A percentile compares a stretch with the other conserved stretches of the same genome.
Conservation (phyloP, 2,797 vertebrate genomes). For the Micromesistius poutassou region DNA sequence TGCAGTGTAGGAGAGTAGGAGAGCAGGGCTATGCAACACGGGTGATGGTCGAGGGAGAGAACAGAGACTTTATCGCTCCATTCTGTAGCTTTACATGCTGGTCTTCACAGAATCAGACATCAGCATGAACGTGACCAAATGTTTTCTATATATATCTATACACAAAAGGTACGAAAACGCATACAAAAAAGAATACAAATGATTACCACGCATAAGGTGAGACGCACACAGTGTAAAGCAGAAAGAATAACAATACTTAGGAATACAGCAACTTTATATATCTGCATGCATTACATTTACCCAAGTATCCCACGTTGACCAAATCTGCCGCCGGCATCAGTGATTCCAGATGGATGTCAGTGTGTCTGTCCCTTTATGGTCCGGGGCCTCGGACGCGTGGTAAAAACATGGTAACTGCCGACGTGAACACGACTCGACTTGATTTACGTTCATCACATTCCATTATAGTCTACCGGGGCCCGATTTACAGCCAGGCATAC, state of each 20-base stretch:
- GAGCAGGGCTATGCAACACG: constrained; percentile 90
- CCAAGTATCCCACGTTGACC: constrained; percentile 54
- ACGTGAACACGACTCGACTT: constrained; percentile 26
- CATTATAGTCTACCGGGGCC: background rate
- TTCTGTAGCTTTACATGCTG: constrained; percentile 81
- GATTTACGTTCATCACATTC: background rate
- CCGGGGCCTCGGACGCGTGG: constrained; percentile 1
- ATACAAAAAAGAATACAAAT: constrained; percentile 44
- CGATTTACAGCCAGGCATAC: constrained; percentile 1
- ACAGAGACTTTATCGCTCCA: constrained; percentile 56
- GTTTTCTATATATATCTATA: constrained; percentile 73
- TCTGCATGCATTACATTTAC: constrained; percentile 76
- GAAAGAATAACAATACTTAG: constrained; percentile 57
- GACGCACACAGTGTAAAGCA: constrained; percentile 76
- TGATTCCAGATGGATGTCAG: constrained; percentile 34
- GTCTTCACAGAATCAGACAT: constrained; percentile 78
- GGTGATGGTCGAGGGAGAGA: constrained; percentile 51
- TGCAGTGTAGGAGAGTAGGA: constrained; percentile 22
- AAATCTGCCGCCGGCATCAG: background rate
- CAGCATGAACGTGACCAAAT: constrained; percentile 92
- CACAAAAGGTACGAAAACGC: constrained; percentile 16
- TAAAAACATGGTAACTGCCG: background rate
- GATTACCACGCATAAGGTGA: constrained; percentile 73
- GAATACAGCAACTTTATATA: constrained; percentile 69
- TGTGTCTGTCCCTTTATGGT: constrained; percentile 38